phyloP scores from a whole-genome alignment of 2,797 vertebrate genomes.

The Sylvilagus floridanus region DNA sequence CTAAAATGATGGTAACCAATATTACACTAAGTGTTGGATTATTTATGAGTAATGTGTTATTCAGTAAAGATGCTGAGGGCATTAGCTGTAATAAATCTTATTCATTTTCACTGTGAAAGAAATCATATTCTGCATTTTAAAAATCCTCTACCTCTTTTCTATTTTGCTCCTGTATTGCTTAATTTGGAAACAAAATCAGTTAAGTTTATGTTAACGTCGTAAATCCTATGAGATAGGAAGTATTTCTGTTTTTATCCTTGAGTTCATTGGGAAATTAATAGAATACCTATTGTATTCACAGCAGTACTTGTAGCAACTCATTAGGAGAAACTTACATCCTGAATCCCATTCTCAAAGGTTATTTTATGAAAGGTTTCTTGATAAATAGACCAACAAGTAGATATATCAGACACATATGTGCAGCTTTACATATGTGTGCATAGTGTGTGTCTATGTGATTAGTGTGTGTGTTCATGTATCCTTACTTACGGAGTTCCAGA shows the following conservation, averaged over 20 bases:
- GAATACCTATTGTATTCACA: not conserved
- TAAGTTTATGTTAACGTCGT: not conserved
- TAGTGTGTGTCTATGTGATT: not conserved
- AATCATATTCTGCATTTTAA: not conserved
- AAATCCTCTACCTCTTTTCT: conserved; percentile 41
- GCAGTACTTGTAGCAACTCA: not conserved
- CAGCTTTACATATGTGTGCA: not conserved
- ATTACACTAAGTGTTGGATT: conserved; percentile 46
- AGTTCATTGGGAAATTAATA: not conserved
- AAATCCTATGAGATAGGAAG: not conserved
- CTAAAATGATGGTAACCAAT: conserved; percentile 56
- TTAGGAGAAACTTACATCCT: not conserved
- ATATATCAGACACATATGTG: too few species aligned
- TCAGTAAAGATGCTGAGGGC: conserved; percentile 34
- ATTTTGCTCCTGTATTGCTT: conserved; percentile 18
- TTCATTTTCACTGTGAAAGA: conserved; percentile 2
- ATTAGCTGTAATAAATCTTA: not conserved
- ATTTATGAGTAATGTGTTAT: conserved; percentile 62
- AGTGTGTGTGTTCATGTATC: not conserved
- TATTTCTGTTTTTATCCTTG: not conserved
- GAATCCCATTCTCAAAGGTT: not conserved
- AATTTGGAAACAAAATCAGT: conserved; percentile 1
- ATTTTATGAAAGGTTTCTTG: not conserved
- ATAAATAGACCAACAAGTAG: not conserved
- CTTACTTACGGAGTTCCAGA: not conserved